Evolutionary conservation across 2,888 invertebrate genomes (phyloP).

Genomic region (Athrips mouffetella): DNA sequence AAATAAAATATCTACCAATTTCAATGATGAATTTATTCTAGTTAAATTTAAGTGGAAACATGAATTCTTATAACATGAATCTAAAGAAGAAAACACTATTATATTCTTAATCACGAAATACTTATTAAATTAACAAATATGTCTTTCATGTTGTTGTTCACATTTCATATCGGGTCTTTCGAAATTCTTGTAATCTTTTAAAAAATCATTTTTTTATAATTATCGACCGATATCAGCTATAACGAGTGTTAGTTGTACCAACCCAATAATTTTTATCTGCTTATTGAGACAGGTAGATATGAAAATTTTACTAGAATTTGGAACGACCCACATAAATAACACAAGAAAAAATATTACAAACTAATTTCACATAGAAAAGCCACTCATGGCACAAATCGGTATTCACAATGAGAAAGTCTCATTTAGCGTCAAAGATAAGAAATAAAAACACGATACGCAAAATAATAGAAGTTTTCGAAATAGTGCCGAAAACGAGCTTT

Average conservation of each 20-base stretch:
- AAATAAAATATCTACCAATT: constrained; percentile 51
- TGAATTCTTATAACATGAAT: constrained; percentile 77
- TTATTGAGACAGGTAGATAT: neutral
- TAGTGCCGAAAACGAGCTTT: constrained; percentile 44
- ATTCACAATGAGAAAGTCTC: constrained; percentile 38
- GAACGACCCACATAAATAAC: neutral
- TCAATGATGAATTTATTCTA: constrained; percentile 77
- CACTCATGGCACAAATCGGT: constrained; percentile 52
- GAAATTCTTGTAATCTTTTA: neutral
- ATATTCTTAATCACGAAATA: constrained; percentile 75
- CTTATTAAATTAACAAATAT: constrained; percentile 72
- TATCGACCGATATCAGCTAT: no score
- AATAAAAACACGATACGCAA: constrained; percentile 38
- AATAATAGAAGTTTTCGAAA: constrained; percentile 39
- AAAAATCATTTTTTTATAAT: neutral
- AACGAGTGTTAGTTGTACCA: no score
- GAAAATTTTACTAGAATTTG: neutral
- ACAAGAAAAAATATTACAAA: constrained; percentile 9
- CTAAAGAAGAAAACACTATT: constrained; percentile 77
- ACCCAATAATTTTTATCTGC: no score
- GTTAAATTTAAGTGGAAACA: constrained; percentile 77
- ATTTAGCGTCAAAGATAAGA: constrained; percentile 31
- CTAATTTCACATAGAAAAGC: constrained; percentile 27
- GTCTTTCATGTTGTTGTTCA: constrained; percentile 68
- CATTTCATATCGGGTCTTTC: constrained; percentile 25